These are phyloP conservation scores for Centropristis striata DNA, from an alignment of 2,113 vertebrate genomes.

Conservation along the genomic window DNA sequence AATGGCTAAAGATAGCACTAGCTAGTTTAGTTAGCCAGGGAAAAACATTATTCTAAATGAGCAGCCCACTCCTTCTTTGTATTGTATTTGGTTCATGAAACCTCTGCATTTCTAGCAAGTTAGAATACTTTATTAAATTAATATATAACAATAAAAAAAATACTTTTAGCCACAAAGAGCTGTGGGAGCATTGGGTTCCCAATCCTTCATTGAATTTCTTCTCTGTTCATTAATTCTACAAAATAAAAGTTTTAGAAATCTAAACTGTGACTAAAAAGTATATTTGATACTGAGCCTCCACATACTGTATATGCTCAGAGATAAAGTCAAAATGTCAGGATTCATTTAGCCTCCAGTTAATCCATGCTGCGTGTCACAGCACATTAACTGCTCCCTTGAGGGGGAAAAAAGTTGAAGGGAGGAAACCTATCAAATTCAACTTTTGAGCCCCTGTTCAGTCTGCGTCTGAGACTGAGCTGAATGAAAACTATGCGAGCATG, in stretches of 20 bases:
- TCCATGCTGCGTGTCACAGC: conserved; percentile 13
- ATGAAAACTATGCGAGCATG: conserved; percentile 72
- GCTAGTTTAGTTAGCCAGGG: too few relatives aligned
- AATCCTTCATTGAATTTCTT: background rate
- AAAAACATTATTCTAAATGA: too few relatives aligned
- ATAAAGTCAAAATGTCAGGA: conserved; percentile 16
- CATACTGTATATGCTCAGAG: background rate
- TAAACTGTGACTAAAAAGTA: background rate
- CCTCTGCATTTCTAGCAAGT: too few relatives aligned
- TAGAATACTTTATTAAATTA: too few relatives aligned
- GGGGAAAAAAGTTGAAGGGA: conserved; percentile 28
- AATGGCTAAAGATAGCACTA: too few relatives aligned
- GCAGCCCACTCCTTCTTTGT: too few relatives aligned
- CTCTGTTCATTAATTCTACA: background rate
- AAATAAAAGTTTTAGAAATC: background rate
- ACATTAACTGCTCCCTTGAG: conserved; percentile 40
- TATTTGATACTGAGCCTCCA: background rate
- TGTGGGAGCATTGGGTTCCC: background rate
- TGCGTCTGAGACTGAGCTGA: conserved; percentile 55
- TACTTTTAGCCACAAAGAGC: background rate
- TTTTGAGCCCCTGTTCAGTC: conserved; percentile 30
- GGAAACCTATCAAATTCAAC: conserved; percentile 55
- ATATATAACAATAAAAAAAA: background rate
- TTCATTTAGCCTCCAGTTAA: conserved; percentile 16
- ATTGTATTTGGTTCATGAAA: too few relatives aligned